phyloP scores from a whole-genome alignment of 2,797 vertebrate genomes.

The Gymnodraco acuticeps region DNA sequence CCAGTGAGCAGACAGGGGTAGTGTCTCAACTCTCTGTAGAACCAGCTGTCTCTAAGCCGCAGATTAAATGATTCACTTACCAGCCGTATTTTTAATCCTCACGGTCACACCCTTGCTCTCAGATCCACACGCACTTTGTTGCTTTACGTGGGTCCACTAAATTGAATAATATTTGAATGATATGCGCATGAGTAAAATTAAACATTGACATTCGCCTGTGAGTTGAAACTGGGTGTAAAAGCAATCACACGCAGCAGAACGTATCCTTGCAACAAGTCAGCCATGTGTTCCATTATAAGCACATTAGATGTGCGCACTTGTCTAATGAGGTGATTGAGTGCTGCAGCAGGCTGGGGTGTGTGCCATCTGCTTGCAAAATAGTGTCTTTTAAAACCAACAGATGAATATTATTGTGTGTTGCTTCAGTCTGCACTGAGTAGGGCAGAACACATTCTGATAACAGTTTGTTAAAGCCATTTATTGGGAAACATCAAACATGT shows the following conservation, averaged over 20 bases:
- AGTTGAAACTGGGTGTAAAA: conserved; percentile 46
- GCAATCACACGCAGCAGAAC: conserved; percentile 46
- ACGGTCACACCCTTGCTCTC: conserved; percentile 58
- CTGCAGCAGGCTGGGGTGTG: conserved; percentile 52
- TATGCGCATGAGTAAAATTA: conserved; percentile 57
- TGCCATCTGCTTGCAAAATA: conserved; percentile 69
- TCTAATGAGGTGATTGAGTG: conserved; percentile 77
- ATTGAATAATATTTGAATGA: conserved; percentile 73
- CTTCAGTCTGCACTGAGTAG: not conserved
- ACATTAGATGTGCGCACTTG: conserved; percentile 72
- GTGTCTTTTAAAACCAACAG: conserved; percentile 57
- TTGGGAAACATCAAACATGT: conserved; percentile 5
- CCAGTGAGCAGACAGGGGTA: conserved; percentile 44
- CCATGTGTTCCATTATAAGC: conserved; percentile 73
- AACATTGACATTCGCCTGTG: conserved; percentile 42
- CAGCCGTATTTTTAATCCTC: conserved; percentile 75
- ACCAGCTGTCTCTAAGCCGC: conserved; percentile 75
- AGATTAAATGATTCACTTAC: conserved; percentile 83
- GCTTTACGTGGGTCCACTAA: conserved; percentile 51
- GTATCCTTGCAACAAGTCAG: conserved; percentile 51
- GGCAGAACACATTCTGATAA: not conserved
- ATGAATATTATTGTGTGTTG: conserved; percentile 45
- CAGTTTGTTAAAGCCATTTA: not conserved
- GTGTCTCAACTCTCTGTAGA: conserved; percentile 62
- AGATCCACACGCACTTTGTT: conserved; percentile 32